A percentile compares a stretch with the other conserved stretches of the same genome.
Conservation (phyloP, 2,113 vertebrate species). For the Burhinus oedicnemus region DNA sequence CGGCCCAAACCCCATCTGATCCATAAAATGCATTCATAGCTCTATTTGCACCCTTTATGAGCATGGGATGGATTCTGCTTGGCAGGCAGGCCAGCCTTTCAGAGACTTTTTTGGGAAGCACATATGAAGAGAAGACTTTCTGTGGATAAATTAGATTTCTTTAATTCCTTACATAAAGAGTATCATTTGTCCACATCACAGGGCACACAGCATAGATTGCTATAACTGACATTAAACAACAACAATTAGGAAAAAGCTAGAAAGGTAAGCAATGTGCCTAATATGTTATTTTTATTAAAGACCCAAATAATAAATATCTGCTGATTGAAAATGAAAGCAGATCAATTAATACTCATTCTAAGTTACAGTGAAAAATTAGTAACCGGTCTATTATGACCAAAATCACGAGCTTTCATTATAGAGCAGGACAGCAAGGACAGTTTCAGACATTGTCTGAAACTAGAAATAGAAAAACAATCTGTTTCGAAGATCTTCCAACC, state of each 20-base stretch:
- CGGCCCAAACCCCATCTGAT: not conserved
- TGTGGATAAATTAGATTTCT: not conserved
- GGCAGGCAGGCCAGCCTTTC: not conserved
- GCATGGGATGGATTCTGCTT: rapidly evolving
- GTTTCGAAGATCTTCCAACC: not conserved
- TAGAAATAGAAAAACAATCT: not conserved
- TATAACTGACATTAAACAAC: not conserved
- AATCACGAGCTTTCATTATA: not conserved
- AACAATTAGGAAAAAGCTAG: not conserved
- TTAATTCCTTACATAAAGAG: not conserved
- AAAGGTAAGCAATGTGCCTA: not conserved
- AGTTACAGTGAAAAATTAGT: not conserved
- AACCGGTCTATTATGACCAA: not conserved
- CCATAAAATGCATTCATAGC: not conserved
- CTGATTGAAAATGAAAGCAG: not conserved
- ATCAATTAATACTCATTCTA: not conserved
- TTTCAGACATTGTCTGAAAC: not conserved
- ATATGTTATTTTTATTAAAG: not conserved
- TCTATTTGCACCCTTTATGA: not conserved
- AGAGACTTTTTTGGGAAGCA: not conserved
- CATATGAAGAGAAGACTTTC: not conserved
- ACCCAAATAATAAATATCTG: not conserved
- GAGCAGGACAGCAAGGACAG: not conserved
- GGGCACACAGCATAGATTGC: not conserved
- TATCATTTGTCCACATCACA: not conserved